These are phyloP conservation scores for Zapornia atra DNA, from an alignment of 2,113 vertebrate species.

Conservation along the genomic window DNA sequence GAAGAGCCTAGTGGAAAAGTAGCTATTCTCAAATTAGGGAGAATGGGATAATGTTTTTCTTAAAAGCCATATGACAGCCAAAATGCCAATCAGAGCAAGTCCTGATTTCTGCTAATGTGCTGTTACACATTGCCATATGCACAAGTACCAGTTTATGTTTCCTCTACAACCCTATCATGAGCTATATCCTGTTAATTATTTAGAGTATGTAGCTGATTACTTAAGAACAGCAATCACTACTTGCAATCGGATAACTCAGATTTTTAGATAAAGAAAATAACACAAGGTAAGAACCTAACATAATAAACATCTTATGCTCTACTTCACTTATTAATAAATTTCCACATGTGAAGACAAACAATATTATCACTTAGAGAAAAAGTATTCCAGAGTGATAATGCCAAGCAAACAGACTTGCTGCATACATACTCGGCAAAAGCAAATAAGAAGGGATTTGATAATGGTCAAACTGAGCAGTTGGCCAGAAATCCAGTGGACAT, in stretches of 20 bases:
- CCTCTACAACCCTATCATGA: background rate
- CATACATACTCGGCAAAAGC: background rate
- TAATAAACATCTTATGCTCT: background rate
- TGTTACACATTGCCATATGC: background rate
- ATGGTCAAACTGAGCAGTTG: background rate
- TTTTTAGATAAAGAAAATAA: background rate
- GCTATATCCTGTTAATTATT: slow-evolving; percentile 31
- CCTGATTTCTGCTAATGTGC: background rate
- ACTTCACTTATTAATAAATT: background rate
- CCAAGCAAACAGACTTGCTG: background rate
- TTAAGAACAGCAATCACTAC: background rate
- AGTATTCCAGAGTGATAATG: slow-evolving; percentile 14
- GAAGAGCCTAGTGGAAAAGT: background rate
- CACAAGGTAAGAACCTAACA: background rate
- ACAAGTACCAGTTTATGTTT: background rate
- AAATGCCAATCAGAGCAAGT: background rate
- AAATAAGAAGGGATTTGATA: slow-evolving; percentile 14
- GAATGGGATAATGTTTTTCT: background rate
- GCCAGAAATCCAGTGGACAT: background rate
- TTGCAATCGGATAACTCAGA: background rate
- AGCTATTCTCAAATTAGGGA: background rate
- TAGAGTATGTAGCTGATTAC: background rate
- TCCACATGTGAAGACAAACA: background rate
- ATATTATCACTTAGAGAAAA: background rate
- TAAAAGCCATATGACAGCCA: background rate